Evolutionary conservation across 1,140 invertebrate genomes (phyloP).

Genomic region (Cydia strobilella): DNA sequence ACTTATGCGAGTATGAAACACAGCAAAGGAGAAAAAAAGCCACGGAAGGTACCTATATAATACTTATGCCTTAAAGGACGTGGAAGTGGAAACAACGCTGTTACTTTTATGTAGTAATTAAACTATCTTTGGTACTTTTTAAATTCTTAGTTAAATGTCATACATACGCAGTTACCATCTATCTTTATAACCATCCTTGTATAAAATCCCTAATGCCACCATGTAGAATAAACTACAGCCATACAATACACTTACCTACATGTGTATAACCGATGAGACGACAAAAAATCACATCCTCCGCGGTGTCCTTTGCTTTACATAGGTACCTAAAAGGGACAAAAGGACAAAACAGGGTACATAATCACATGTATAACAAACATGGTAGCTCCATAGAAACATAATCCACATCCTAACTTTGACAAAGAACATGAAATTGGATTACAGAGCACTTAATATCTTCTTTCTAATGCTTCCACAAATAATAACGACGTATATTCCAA

Average conservation of each 20-base stretch:
- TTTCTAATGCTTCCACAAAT: slow-evolving; percentile 54
- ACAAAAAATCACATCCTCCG: slow-evolving; percentile 34
- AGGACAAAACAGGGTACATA: slow-evolving; percentile 57
- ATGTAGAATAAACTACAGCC: not conserved
- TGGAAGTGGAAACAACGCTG: too few relatives aligned
- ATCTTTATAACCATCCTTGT: not conserved
- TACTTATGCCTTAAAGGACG: too few relatives aligned
- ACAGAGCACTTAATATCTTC: slow-evolving; percentile 73
- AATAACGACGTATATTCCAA: slow-evolving; percentile 48
- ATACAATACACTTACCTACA: not conserved
- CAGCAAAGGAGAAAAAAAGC: too few relatives aligned
- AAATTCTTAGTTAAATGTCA: not conserved
- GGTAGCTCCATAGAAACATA: slow-evolving; percentile 71
- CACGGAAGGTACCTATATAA: too few relatives aligned
- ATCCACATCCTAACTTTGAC: slow-evolving; percentile 75
- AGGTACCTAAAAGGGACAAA: slow-evolving; percentile 44
- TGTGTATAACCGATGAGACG: not conserved
- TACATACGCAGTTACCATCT: not conserved
- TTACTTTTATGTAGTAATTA: too few relatives aligned
- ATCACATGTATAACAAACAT: slow-evolving; percentile 61
- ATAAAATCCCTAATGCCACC: not conserved
- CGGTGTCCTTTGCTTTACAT: slow-evolving; percentile 51
- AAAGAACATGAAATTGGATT: slow-evolving; percentile 77
- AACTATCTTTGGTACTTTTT: too few relatives aligned
- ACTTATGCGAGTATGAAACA: too few relatives aligned